A percentile compares a stretch with the other conserved stretches of the same genome.
These are phyloP conservation scores for Ammodytes dubius DNA, from an alignment of 2,113 vertebrate genomes.

Conservation along the genomic window DNA sequence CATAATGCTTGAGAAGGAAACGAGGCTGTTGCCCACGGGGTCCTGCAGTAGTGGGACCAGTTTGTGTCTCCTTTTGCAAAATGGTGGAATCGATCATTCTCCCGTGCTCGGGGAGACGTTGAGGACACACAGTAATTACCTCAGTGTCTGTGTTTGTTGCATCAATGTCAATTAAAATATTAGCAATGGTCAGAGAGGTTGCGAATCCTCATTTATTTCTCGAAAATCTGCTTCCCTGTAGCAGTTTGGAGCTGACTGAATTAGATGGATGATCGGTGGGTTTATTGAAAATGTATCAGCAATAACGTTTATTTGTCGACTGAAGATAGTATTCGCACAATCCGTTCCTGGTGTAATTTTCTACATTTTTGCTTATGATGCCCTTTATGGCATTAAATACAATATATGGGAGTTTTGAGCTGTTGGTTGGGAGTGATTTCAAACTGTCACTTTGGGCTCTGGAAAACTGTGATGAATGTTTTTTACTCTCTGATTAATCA, in stretches of 20 bases:
- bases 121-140: conserved; percentile 34
- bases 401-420: too few relatives aligned
- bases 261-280: conserved; percentile 3
- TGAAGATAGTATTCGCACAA: too few relatives aligned
- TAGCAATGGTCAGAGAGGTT: conserved; percentile 14
- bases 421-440: too few relatives aligned
- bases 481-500: too few relatives aligned
- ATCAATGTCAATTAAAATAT: conserved; percentile 37
- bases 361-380: too few relatives aligned
- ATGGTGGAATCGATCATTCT: conserved; percentile 60
- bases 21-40: conserved; percentile 76
- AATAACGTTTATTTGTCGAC: neutral
- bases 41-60: conserved; percentile 62
- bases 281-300: neutral
- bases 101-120: conserved; percentile 30
- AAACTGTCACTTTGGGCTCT: too few relatives aligned
- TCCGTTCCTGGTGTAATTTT: neutral
- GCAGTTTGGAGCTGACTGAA: neutral
- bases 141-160: conserved; percentile 43
- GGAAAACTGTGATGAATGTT: too few relatives aligned
- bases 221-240: neutral
- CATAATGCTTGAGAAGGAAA: conserved; percentile 78
- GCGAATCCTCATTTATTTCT: neutral
- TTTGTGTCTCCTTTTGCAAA: conserved; percentile 57
- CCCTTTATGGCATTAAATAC: too few relatives aligned